These are phyloP conservation scores for Telmatherina bonti DNA, from an alignment of 2,797 vertebrate species.

Conservation along the genomic window DNA sequence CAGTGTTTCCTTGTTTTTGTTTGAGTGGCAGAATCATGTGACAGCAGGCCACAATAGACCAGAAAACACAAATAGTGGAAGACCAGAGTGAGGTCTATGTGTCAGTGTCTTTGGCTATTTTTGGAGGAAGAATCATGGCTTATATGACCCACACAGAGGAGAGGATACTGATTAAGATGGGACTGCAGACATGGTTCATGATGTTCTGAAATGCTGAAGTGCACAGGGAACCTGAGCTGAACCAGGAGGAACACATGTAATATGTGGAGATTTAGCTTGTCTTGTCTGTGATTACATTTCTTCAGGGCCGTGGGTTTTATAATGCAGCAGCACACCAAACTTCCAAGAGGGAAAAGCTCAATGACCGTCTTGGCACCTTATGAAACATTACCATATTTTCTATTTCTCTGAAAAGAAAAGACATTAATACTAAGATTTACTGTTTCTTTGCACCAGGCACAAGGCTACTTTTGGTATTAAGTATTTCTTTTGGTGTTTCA, in stretches of 20 bases:
- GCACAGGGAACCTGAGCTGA: constrained; percentile 6
- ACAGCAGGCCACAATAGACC: constrained; percentile 25
- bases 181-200: not conserved
- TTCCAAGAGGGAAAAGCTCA: constrained; percentile 19
- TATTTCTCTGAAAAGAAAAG: constrained; percentile 18
- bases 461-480: not conserved
- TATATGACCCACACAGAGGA: constrained; percentile 37
- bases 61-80: constrained; percentile 49
- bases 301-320: not conserved
- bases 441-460: not conserved
- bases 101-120: constrained; percentile 61
- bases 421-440: not conserved
- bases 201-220: constrained; percentile 29
- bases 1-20: constrained; percentile 62
- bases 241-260: constrained; percentile 10
- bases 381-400: constrained; percentile 38
- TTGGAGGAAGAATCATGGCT: constrained; percentile 30
- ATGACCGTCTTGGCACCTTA: constrained; percentile 20
- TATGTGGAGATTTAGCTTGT: constrained; percentile 9
- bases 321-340: constrained; percentile 20
- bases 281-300: not conserved
- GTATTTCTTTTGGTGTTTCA: not conserved
- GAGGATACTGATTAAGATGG: constrained; percentile 27
- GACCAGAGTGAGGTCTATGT: constrained; percentile 56
- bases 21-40: constrained; percentile 60